Evolutionary conservation across 2,888 invertebrate genomes (phyloP).

Genomic region (Perdita meconis): DNA sequence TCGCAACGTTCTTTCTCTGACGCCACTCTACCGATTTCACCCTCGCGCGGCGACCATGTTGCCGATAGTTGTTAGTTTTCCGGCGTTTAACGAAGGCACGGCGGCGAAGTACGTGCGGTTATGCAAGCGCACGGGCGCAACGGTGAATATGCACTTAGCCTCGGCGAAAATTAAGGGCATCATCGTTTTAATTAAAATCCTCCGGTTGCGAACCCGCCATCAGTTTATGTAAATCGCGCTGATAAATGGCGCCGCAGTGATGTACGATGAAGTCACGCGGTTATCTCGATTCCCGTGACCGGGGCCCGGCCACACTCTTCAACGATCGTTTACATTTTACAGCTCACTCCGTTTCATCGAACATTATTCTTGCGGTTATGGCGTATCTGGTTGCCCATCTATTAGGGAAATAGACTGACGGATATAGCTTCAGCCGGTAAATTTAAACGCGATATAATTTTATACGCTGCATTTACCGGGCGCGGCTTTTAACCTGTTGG

Average conservation of each 20-base stretch:
- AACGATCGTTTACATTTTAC: constrained; percentile 44
- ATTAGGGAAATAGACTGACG: too few species aligned
- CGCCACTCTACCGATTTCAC: background rate
- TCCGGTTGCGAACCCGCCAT: constrained; percentile 53
- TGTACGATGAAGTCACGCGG: constrained; percentile 50
- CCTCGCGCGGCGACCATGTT: constrained; percentile 9
- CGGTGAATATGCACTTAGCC: constrained; percentile 35
- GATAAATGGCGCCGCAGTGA: constrained; percentile 62
- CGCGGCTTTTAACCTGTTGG: too few species aligned
- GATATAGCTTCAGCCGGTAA: too few species aligned
- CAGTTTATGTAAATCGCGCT: constrained; percentile 67
- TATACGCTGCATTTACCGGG: too few species aligned
- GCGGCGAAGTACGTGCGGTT: constrained; percentile 34
- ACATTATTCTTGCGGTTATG: constrained; percentile 25
- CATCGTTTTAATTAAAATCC: constrained; percentile 70
- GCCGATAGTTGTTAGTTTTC: constrained; percentile 26
- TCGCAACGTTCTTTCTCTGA: background rate
- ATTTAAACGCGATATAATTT: too few species aligned
- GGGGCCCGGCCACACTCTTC: constrained; percentile 51
- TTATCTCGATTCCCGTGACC: constrained; percentile 63
- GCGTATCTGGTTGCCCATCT: constrained; percentile 10
- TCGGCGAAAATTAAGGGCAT: constrained; percentile 63
- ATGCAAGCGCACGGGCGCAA: constrained; percentile 41
- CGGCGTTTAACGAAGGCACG: constrained; percentile 31
- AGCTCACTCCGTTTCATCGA: constrained; percentile 42